Evolutionary conservation across 1,140 invertebrate genomes (phyloP).

Genomic region (Philopotamus ludificatus): DNA sequence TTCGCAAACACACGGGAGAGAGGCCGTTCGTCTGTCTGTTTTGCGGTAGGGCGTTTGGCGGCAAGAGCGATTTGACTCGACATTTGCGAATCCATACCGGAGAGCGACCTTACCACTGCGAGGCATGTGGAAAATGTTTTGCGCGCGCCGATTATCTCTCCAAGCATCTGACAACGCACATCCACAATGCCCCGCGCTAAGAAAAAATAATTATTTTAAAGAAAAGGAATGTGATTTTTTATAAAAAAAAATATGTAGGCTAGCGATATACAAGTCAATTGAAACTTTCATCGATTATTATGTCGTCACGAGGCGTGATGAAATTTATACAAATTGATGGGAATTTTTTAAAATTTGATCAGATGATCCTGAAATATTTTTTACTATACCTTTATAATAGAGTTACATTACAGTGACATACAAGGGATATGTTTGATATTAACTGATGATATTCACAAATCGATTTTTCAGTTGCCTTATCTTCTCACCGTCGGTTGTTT

Average conservation of each 20-base stretch:
- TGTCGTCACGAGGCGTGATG: slow-evolving; percentile 19
- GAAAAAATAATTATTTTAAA: slow-evolving; percentile 1
- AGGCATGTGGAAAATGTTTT: slow-evolving; percentile 88
- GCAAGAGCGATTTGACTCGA: slow-evolving; percentile 81
- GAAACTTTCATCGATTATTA: slow-evolving; percentile 32
- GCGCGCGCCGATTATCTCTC: slow-evolving; percentile 86
- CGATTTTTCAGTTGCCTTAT: slow-evolving; percentile 43
- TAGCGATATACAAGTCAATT: slow-evolving; percentile 39
- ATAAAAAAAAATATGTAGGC: slow-evolving; percentile 19
- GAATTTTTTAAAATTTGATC: slow-evolving; percentile 37
- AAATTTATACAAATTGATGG: slow-evolving; percentile 35
- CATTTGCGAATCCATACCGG: slow-evolving; percentile 85
- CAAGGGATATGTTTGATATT: slow-evolving; percentile 39
- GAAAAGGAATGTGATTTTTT: slow-evolving; percentile 27
- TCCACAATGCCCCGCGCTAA: slow-evolving; percentile 64
- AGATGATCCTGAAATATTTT: slow-evolving; percentile 40
- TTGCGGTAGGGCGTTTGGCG: slow-evolving; percentile 82
- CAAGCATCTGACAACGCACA: slow-evolving; percentile 86
- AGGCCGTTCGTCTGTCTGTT: slow-evolving; percentile 84
- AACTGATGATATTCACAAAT: slow-evolving; percentile 39
- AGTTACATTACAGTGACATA: slow-evolving; percentile 39
- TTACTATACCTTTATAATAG: slow-evolving; percentile 42
- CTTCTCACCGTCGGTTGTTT: slow-evolving; percentile 43
- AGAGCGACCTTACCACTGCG: slow-evolving; percentile 83
- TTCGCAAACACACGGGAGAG: slow-evolving; percentile 85